phyloP scores from a whole-genome alignment of 1,140 invertebrate species.

The Anthonomus grandis region DNA sequence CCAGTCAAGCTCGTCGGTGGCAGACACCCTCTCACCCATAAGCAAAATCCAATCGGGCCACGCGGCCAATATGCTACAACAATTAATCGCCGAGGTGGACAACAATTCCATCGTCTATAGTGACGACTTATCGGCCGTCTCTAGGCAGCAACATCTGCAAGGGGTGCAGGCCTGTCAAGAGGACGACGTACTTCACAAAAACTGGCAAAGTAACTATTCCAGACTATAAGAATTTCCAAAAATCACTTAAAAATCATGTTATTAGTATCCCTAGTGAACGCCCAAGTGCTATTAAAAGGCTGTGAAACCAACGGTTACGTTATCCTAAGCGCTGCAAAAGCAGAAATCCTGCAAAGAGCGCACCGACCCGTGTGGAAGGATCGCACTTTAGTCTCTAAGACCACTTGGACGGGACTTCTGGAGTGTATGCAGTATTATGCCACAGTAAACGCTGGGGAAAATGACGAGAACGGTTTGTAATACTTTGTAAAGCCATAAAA shows the following conservation, averaged over 20 bases:
- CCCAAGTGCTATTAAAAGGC: conserved; percentile 92
- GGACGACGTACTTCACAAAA: conserved; percentile 84
- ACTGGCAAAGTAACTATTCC: conserved; percentile 79
- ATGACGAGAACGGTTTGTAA: conserved; percentile 53
- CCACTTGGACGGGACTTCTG: conserved; percentile 90
- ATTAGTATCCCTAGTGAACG: conserved; percentile 90
- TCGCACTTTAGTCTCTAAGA: conserved; percentile 84
- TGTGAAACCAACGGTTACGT: conserved; percentile 96
- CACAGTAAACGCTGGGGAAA: conserved; percentile 82
- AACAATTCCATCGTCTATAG: conserved; percentile 91
- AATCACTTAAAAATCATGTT: not conserved
- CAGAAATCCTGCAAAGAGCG: conserved; percentile 86
- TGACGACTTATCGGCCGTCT: conserved; percentile 77
- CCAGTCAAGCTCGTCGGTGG: conserved; percentile 37
- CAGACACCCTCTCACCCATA: conserved; percentile 57
- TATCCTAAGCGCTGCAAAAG: conserved; percentile 92
- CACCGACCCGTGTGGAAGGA: conserved; percentile 92
- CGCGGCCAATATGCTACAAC: conserved; percentile 76
- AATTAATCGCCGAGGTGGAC: conserved; percentile 91
- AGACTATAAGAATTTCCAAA: not conserved
- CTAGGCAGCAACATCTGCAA: conserved; percentile 73
- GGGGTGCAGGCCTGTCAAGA: conserved; percentile 82
- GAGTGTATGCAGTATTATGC: conserved; percentile 99
- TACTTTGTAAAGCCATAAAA: not conserved
- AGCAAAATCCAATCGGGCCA: conserved; percentile 47